Conservation (phyloP, 2,888 invertebrate species). For the Colletes collaris region DNA sequence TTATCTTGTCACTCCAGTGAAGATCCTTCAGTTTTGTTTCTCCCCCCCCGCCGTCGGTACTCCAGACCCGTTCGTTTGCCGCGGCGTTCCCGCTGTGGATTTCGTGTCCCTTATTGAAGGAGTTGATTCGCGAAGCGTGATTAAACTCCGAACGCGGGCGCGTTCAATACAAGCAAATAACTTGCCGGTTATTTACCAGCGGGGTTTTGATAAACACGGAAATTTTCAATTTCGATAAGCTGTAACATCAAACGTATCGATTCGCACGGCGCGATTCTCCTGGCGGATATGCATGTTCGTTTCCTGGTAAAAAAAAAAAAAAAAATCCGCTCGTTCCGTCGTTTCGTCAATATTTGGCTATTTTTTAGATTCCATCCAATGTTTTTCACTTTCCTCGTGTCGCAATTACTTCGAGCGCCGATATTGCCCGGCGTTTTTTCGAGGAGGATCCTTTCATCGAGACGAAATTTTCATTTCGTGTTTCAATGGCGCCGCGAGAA, state of each 20-base stretch:
- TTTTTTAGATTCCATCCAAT: not conserved
- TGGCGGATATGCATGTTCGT: not conserved
- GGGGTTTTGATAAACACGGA: not conserved
- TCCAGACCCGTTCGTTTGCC: constrained; percentile 3
- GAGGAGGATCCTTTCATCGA: not conserved
- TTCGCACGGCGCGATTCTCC: not conserved
- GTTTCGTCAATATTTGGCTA: no score
- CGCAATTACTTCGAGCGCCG: not conserved
- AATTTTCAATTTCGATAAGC: not conserved
- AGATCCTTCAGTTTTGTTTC: constrained; percentile 34
- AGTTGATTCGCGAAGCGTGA: constrained; percentile 3
- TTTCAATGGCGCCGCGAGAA: not conserved
- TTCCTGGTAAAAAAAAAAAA: not conserved
- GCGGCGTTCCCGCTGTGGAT: constrained; percentile 1
- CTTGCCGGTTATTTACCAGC: not conserved
- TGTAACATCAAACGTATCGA: not conserved
- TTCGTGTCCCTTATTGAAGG: not conserved
- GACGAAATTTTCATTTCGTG: not conserved
- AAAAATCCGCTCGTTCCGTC: no score
- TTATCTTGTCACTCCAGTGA: constrained; percentile 20
- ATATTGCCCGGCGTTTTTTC: no score
- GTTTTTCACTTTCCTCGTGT: not conserved
- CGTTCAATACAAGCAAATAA: not conserved
- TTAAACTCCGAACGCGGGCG: not conserved
- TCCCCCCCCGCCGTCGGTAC: not conserved